These are phyloP conservation scores for Saccopteryx bilineata DNA, from an alignment of 2,113 vertebrate species.

Conservation along the genomic window DNA sequence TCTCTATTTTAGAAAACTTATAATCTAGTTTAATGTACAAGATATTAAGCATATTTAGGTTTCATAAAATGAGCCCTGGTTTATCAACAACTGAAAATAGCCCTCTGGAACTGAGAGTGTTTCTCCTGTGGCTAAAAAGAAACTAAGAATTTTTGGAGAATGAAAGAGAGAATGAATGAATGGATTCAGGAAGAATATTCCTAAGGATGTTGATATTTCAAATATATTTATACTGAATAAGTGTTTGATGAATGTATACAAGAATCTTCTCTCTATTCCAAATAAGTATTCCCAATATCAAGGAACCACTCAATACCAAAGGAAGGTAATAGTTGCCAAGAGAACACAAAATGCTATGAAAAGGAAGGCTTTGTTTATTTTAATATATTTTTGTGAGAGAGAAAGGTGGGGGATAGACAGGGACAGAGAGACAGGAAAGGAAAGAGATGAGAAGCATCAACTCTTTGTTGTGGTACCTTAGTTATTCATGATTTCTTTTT, in stretches of 20 bases:
- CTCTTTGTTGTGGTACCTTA: too few species aligned
- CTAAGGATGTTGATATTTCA: not conserved
- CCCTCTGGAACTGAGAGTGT: not conserved
- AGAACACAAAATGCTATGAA: not conserved
- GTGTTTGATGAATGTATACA: not conserved
- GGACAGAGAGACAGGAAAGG: too few species aligned
- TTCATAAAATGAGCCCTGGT: slow-evolving; percentile 7
- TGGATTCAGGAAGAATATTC: not conserved
- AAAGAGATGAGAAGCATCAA: too few species aligned
- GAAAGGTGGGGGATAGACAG: too few species aligned
- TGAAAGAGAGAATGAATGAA: not conserved
- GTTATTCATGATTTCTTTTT: too few species aligned
- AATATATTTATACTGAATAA: not conserved
- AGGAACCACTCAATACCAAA: not conserved
- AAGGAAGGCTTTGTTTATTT: not conserved
- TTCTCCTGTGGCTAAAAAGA: not conserved
- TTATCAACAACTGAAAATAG: not conserved
- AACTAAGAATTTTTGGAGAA: not conserved
- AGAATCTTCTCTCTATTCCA: not conserved
- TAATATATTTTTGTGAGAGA: too few species aligned
- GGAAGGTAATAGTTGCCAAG: not conserved
- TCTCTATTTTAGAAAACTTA: slow-evolving; percentile 10
- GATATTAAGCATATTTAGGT: not conserved
- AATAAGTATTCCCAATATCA: not conserved
- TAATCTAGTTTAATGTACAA: slow-evolving; percentile 23